Base-by-base conservation (phyloP, 2,113 vertebrate genomes). In the Bungarus multicinctus region DNA sequence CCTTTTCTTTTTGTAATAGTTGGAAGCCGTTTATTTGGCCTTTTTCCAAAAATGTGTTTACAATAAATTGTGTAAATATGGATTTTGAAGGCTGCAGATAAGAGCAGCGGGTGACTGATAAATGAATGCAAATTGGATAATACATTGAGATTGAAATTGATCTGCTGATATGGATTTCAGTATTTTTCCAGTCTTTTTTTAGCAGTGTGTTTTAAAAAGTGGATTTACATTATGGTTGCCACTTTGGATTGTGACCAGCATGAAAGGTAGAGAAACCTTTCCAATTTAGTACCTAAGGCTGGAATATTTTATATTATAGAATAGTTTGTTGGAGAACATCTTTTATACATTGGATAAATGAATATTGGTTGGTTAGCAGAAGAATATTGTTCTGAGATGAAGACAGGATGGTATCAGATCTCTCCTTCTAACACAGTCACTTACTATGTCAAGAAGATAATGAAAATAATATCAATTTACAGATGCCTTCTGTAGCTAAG, bases 91-190 rank as follows among this genome's bases (percentile, higher is more conserved):
- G 22, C 43, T 30, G 54, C 69, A 90, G 50, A 86, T 60, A 90
- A 52, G 88, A 90, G 30, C 12, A 53, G 74, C 39, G 23, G 89
- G 88, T 86, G 43, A 14, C 45, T 45, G 89, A 90, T 74, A 90
- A 93, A 93, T 93, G 92, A 93, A 93, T 89, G 43, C 92, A 93
- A 90, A 90, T 86, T 86, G 74, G 39, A 23, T 47, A 81, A 89
- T 89, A 81, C 58, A 39, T 89, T 90, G 43, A 89, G 89, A 90
- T 50, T 90, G 88, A 86, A 90, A 93, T 93, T 85, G 92, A 93
- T 30, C 54, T 43, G 34, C 5, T 85, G 85, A 85, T 74, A 92
- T 58, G 74, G 52, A 81, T 89, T 58, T 93, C 53, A 85, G 5
- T 85, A n/a, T 90, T 93, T 39, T 23, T 27, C 43, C 85, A 8